Evolutionary conservation across 2,888 invertebrate species (phyloP).

Genomic region (Sclerodermus sp.): DNA sequence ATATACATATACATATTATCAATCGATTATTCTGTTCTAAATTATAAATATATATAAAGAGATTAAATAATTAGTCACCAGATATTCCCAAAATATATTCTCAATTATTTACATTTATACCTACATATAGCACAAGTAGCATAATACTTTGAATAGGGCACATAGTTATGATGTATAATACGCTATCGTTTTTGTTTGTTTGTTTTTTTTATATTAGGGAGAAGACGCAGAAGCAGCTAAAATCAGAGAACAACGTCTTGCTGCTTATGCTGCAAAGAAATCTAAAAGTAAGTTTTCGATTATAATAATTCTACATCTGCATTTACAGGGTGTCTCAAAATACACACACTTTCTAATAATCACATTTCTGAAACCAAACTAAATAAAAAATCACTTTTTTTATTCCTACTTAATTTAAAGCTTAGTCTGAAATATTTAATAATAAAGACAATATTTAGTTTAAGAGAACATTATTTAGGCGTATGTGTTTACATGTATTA

Average conservation of each 20-base stretch:
- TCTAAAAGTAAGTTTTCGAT: constrained; percentile 73
- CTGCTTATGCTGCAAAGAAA: constrained; percentile 90
- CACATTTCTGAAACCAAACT: too few relatives aligned
- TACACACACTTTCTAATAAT: too few relatives aligned
- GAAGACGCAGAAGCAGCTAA: constrained; percentile 74
- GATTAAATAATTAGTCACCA: constrained; percentile 36
- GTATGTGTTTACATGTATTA: too few relatives aligned
- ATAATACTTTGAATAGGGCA: neutral
- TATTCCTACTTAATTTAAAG: too few relatives aligned
- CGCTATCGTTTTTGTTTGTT: too few relatives aligned
- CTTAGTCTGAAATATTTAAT: too few relatives aligned
- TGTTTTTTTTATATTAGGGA: constrained; percentile 58
- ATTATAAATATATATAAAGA: neutral
- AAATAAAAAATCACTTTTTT: too few relatives aligned
- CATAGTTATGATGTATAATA: constrained; percentile 2
- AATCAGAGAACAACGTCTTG: constrained; percentile 80
- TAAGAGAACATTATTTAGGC: too few relatives aligned
- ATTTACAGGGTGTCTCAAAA: too few relatives aligned
- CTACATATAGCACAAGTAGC: neutral
- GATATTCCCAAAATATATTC: constrained; percentile 45
- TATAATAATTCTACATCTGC: constrained; percentile 1
- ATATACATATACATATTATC: neutral
- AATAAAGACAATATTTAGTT: too few relatives aligned
- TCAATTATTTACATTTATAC: neutral
- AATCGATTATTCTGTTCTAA: neutral